A percentile compares a stretch with the other conserved stretches of the same genome.
Conservation (phyloP, 1,140 invertebrate genomes). For the Eueides isabella region DNA sequence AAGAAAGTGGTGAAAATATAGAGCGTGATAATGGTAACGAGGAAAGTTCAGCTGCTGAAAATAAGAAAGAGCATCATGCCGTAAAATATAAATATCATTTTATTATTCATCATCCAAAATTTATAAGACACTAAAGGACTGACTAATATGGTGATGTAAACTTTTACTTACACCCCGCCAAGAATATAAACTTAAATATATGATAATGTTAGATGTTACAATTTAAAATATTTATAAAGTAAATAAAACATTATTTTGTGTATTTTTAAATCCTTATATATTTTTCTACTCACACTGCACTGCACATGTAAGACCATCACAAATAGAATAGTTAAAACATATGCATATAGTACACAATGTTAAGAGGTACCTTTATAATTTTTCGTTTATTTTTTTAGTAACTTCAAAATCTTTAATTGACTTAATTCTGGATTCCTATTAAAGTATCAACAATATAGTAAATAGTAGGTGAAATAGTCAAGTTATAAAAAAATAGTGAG, state of each 20-base stretch:
- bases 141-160: not conserved
- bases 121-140: not conserved
- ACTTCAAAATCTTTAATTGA: too few species aligned
- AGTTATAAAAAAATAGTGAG: too few species aligned
- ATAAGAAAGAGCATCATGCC: slow-evolving; percentile 1
- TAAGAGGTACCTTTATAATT: too few species aligned
- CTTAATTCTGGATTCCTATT: too few species aligned
- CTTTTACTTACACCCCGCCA: not conserved
- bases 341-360: too few species aligned
- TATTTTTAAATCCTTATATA: not conserved
- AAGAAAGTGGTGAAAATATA: slow-evolving; percentile 10
- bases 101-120: slow-evolving; percentile 34
- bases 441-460: too few species aligned
- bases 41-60: slow-evolving; percentile 12
- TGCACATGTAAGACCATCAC: too few species aligned
- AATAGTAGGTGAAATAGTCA: too few species aligned
- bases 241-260: not conserved
- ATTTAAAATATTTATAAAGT: not conserved
- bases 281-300: too few species aligned
- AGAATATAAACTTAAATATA: not conserved
- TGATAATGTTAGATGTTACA: not conserved
- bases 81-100: slow-evolving; percentile 31
- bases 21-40: slow-evolving; percentile 22
- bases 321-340: too few species aligned
- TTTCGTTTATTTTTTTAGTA: too few species aligned